Percentiles rank a stretch among this genome's conserved stretches.
These are phyloP conservation scores for Rhagonycha fulva DNA, from an alignment of 2,888 invertebrate species.

Conservation along the genomic window DNA sequence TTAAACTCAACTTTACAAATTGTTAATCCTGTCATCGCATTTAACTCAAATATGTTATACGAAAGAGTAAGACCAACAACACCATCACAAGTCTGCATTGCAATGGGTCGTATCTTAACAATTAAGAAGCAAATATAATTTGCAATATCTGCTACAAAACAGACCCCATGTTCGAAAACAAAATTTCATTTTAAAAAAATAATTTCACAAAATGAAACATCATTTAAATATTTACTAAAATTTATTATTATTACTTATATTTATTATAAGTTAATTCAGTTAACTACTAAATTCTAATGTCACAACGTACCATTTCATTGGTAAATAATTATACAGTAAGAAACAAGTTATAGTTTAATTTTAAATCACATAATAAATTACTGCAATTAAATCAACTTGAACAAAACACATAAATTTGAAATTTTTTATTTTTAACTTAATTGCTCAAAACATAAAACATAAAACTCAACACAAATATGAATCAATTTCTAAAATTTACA, in stretches of 20 bases:
- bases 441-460: neutral
- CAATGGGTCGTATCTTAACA: neutral
- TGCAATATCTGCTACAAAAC: neutral
- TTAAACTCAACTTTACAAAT: slow-evolving; percentile 40
- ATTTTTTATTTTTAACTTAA: slow-evolving; percentile 1
- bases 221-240: neutral
- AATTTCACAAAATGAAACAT: neutral
- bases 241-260: neutral
- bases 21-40: slow-evolving; percentile 41
- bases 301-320: slow-evolving; percentile 2
- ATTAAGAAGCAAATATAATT: neutral
- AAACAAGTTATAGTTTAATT: slow-evolving; percentile 2
- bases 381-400: neutral
- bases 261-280: neutral
- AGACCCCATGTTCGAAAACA: neutral
- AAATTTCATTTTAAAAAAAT: neutral
- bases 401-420: slow-evolving; percentile 1
- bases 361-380: slow-evolving; percentile 3
- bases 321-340: slow-evolving; percentile 1
- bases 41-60: slow-evolving; percentile 36
- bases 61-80: neutral
- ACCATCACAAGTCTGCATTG: neutral
- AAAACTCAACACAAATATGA: neutral
- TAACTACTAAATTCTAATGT: neutral
- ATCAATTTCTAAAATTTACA: neutral